Conservation (phyloP, 2,113 vertebrate species). For the Ictalurus punctatus region DNA sequence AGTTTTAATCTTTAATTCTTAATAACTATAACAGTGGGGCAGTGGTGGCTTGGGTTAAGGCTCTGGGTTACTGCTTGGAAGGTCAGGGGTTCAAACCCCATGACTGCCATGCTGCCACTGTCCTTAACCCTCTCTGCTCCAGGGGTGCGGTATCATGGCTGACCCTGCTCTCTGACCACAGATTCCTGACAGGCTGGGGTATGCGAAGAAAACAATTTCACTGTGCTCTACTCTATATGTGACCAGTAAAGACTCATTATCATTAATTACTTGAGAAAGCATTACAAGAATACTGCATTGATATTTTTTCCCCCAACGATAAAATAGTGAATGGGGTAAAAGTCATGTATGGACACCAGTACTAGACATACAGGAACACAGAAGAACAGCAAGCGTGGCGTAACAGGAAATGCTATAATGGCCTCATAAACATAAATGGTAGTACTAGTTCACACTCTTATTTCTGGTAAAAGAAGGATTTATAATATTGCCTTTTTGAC, state of each 20-base stretch:
- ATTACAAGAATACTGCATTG: neutral
- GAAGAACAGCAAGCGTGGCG: neutral
- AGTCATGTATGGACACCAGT: neutral
- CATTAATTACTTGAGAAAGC: neutral
- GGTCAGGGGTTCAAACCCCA: too few relatives aligned
- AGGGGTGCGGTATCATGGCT: too few relatives aligned
- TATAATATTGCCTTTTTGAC: neutral
- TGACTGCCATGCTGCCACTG: too few relatives aligned
- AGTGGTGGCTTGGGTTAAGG: too few relatives aligned
- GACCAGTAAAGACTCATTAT: too few relatives aligned
- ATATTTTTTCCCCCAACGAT: neutral
- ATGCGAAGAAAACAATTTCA: too few relatives aligned
- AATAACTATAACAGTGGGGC: neutral
- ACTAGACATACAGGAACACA: neutral
- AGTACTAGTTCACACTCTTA: neutral
- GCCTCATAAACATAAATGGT: neutral
- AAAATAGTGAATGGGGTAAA: neutral
- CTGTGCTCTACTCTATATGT: too few relatives aligned
- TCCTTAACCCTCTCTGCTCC: too few relatives aligned
- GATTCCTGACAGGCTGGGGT: too few relatives aligned
- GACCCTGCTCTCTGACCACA: too few relatives aligned
- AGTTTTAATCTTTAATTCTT: constrained; percentile 14
- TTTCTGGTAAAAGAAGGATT: neutral
- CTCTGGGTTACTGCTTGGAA: too few relatives aligned
- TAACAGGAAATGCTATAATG: neutral